A percentile compares a stretch with the other conserved stretches of the same genome.
Evolutionary conservation across 2,113 vertebrate genomes (phyloP).

Genomic region (Neofelis nebulosa): DNA sequence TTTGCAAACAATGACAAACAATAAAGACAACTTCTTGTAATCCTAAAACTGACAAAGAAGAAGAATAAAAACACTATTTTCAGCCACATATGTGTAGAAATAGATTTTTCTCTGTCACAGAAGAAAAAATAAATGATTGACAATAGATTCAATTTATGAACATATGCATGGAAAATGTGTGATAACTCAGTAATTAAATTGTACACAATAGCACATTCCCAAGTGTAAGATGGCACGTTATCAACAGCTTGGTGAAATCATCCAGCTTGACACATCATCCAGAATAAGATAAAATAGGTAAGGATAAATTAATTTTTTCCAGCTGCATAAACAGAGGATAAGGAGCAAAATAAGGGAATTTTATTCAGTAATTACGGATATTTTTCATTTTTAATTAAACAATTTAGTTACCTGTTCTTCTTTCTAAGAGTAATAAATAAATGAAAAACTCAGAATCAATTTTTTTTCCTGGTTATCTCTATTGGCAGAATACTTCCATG

Average conservation of each 20-base stretch:
- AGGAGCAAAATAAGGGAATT: not conserved
- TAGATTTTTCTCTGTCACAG: constrained; percentile 43
- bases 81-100: constrained; percentile 22
- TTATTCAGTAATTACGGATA: constrained; percentile 2
- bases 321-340: not conserved
- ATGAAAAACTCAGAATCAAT: not conserved
- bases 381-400: constrained; percentile 50
- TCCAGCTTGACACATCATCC: constrained; percentile 14
- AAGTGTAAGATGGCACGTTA: constrained; percentile 35
- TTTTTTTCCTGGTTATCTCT: not conserved
- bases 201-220: constrained; percentile 68
- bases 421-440: not conserved
- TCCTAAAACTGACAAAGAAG: constrained; percentile 34
- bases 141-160: constrained; percentile 73
- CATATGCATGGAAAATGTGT: constrained; percentile 67
- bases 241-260: constrained; percentile 62
- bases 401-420: not conserved
- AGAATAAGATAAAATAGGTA: constrained; percentile 27
- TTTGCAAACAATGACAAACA: constrained; percentile 51
- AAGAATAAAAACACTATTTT: constrained; percentile 66
- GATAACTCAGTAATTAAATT: constrained; percentile 81
- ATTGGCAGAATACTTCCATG: not conserved
- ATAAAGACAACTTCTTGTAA: constrained; percentile 39
- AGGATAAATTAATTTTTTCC: constrained; percentile 52
- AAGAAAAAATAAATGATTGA: constrained; percentile 64